These are phyloP conservation scores for Brachylomia viminalis DNA, from an alignment of 2,888 invertebrate species.

Conservation along the genomic window DNA sequence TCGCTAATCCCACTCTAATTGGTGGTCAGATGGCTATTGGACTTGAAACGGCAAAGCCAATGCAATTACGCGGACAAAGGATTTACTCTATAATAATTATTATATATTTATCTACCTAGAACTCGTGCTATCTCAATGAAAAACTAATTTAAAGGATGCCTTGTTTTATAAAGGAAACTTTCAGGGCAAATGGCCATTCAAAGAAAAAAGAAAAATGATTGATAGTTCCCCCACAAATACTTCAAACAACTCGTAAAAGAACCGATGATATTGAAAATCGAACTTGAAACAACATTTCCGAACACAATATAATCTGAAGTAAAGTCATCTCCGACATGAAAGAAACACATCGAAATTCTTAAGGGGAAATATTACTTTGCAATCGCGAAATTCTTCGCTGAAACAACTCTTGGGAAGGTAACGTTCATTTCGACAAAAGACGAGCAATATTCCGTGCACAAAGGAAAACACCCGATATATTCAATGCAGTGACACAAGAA, in stretches of 20 bases:
- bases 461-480: slow-evolving; percentile 90
- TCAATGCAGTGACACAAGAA: slow-evolving; percentile 91
- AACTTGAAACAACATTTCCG: slow-evolving; percentile 82
- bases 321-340: slow-evolving; percentile 89
- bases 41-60: slow-evolving; percentile 86
- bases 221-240: slow-evolving; percentile 64
- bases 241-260: slow-evolving; percentile 71
- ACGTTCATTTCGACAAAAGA: slow-evolving; percentile 90
- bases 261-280: slow-evolving; percentile 77
- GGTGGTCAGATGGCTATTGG: slow-evolving; percentile 88
- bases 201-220: slow-evolving; percentile 64
- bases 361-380: slow-evolving; percentile 90
- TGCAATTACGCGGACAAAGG: slow-evolving; percentile 84
- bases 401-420: slow-evolving; percentile 89
- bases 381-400: slow-evolving; percentile 89
- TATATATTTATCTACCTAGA: slow-evolving; percentile 51
- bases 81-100: slow-evolving; percentile 74
- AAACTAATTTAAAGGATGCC: slow-evolving; percentile 16
- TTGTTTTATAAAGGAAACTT: slow-evolving; percentile 7
- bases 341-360: slow-evolving; percentile 90
- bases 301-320: slow-evolving; percentile 86
- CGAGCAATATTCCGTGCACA: slow-evolving; percentile 90
- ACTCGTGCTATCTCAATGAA: slow-evolving; percentile 26
- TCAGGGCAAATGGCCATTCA: slow-evolving; percentile 17
- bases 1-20: slow-evolving; percentile 88